Conservation (phyloP, 2,113 vertebrate species). For the Mus spicilegus region DNA sequence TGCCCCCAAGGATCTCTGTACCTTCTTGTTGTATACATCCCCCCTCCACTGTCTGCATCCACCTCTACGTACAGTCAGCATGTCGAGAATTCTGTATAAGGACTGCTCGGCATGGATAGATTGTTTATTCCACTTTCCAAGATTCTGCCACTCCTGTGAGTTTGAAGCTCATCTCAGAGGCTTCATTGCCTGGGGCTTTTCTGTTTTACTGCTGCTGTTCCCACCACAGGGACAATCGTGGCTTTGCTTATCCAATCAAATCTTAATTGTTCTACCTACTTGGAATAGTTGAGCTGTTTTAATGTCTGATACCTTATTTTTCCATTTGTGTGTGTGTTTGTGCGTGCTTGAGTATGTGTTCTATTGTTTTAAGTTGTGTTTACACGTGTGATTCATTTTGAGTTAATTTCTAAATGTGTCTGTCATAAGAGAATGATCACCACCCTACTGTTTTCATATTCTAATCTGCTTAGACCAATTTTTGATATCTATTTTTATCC, state of each 20-base stretch:
- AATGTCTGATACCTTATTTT: conserved; percentile 9
- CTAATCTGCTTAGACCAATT: not conserved
- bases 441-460: not conserved
- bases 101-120: not conserved
- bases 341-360: not conserved
- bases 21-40: accelerated
- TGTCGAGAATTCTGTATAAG: not conserved
- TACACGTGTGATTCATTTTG: conserved; percentile 8
- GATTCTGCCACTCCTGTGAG: not conserved
- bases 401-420: not conserved
- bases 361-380: not conserved
- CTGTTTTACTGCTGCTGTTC: not conserved
- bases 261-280: not conserved
- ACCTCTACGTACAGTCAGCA: not conserved
- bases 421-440: not conserved
- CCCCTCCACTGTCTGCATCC: not conserved
- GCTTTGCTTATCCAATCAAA: not conserved
- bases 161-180: not conserved
- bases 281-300: not conserved
- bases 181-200: not conserved
- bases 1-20: not conserved
- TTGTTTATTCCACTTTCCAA: not conserved
- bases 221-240: not conserved
- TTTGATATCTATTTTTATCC: not conserved
- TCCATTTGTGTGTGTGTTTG: not conserved